phyloP scores from a whole-genome alignment of 2,113 vertebrate genomes.

The Colistium nudipinnis region DNA sequence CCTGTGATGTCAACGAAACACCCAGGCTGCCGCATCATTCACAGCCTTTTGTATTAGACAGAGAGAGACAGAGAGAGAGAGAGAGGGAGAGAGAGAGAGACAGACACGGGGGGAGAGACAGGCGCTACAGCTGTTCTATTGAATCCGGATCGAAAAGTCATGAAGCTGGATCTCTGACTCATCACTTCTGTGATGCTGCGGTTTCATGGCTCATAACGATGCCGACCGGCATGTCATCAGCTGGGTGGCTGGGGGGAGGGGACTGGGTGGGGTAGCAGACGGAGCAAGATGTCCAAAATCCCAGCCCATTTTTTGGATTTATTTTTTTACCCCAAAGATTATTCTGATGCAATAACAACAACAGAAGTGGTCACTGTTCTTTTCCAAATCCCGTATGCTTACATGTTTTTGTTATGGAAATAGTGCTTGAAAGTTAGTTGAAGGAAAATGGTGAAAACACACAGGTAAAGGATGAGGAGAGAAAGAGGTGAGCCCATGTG shows the following conservation, averaged over 20 bases:
- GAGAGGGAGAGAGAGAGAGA: conserved; percentile 9
- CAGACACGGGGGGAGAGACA: conserved; percentile 22
- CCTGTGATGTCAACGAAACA: conserved; percentile 70
- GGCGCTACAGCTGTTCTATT: conserved; percentile 76
- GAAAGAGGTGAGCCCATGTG: conserved; percentile 4
- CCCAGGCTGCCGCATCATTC: conserved; percentile 72
- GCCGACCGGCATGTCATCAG: conserved; percentile 63
- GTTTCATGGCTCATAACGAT: conserved; percentile 68
- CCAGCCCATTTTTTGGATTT: conserved; percentile 20
- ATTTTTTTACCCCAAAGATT: background rate
- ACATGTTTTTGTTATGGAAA: conserved; percentile 47
- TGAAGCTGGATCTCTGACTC: conserved; percentile 80
- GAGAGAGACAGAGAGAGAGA: conserved; percentile 35
- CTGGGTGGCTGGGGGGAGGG: conserved; percentile 28
- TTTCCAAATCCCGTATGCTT: conserved; percentile 32
- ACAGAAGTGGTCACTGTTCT: conserved; percentile 36
- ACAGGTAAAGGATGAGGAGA: conserved; percentile 29
- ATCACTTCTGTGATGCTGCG: conserved; percentile 76
- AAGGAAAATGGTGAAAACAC: background rate
- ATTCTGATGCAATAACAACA: conserved; percentile 57
- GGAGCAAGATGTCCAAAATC: conserved; percentile 15
- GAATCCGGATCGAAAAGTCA: conserved; percentile 76
- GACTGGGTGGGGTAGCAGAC: conserved; percentile 9
- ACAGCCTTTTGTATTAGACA: conserved; percentile 58
- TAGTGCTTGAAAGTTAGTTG: conserved; percentile 7